These are phyloP conservation scores for Meliscaeva auricollis DNA, from an alignment of 2,888 invertebrate species.

Conservation along the genomic window DNA sequence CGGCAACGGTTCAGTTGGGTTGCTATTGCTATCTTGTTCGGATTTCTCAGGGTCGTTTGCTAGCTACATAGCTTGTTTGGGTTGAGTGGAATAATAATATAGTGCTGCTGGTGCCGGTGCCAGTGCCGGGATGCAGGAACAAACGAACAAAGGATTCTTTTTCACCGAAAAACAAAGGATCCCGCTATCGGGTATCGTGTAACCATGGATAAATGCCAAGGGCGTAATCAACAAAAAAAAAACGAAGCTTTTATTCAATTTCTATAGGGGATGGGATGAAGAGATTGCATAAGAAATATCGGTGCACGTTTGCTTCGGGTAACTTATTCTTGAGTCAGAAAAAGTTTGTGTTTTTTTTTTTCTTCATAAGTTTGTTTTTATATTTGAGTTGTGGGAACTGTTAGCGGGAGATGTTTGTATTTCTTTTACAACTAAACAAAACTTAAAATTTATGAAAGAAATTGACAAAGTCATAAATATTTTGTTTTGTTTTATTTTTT, in stretches of 20 bases:
- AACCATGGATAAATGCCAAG: conserved; percentile 76
- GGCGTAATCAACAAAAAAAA: conserved; percentile 72
- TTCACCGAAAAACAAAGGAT: conserved; percentile 64
- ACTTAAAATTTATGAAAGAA: conserved; percentile 70
- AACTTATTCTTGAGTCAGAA: conserved; percentile 19
- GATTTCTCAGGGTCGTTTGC: conserved; percentile 16
- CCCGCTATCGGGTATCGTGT: conserved; percentile 65
- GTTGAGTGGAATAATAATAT: conserved; percentile 39
- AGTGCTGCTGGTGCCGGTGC: background rate
- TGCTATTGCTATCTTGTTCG: background rate
- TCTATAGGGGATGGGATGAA: background rate
- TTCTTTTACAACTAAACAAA: conserved; percentile 54
- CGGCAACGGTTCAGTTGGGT: conserved; percentile 47
- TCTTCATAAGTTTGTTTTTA: conserved; percentile 2
- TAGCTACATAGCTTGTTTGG: no score
- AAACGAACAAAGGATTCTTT: conserved; percentile 66
- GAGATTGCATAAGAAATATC: conserved; percentile 40
- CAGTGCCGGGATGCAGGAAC: conserved; percentile 8
- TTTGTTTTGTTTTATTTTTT: conserved; percentile 34
- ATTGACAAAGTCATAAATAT: conserved; percentile 69
- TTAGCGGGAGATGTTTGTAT: conserved; percentile 40
- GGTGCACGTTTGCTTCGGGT: conserved; percentile 45
- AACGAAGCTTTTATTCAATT: conserved; percentile 61
- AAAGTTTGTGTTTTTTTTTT: conserved; percentile 18
- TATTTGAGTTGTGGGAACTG: conserved; percentile 59